Base-by-base conservation (phyloP, 2,113 vertebrate genomes). In the Terrapene triunguis region DNA sequence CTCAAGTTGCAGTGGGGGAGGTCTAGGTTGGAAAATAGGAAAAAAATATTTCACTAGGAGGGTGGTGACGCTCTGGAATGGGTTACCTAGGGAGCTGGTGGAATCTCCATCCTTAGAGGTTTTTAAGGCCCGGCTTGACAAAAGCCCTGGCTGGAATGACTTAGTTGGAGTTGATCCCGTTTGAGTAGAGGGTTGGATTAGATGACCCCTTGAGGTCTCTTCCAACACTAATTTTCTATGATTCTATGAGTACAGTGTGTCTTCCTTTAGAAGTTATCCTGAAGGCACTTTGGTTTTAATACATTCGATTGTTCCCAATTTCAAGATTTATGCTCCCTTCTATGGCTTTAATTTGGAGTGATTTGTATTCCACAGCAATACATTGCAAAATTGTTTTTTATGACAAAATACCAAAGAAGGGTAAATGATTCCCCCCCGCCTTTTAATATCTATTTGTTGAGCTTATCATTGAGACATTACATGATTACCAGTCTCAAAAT, bases 241-340 rank as follows among this genome's bases (percentile, higher is more conserved):
- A 16, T 50, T 50, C 50, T 50, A 14, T 50, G 50, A 50, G n/a
- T 84, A 59, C 5, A 47, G 7, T 86, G 51, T 90, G 1, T 85
- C 94, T 95, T 78, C n/a, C 12, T 74, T 91, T 94, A 88, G 29
- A 81, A 88, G 55, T 53, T 88, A 5, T 85, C 82, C 10, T 72
- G 80, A 95, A 84, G 11, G 44, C 4, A 3, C 4, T 54, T 22
- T 51, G 25, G 1, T 88, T 97, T 94, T 87, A 96, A 82, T 35
- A 87, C 1, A 84, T 12, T 88, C 44, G 50, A 93, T 35, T 91
- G 48, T 74, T 84, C 79, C 27, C 0, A 4, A 57, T 74, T 87
- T 95, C 59, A 85, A 92, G n/a, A 95, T 95, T 94, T 96, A 96
- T 94, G 54, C 17, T 97, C 21, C 48, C 80, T 89, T 89, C 17